These are phyloP conservation scores for Catotricha subobsoleta DNA, from an alignment of 2,888 invertebrate genomes.

Conservation along the genomic window DNA sequence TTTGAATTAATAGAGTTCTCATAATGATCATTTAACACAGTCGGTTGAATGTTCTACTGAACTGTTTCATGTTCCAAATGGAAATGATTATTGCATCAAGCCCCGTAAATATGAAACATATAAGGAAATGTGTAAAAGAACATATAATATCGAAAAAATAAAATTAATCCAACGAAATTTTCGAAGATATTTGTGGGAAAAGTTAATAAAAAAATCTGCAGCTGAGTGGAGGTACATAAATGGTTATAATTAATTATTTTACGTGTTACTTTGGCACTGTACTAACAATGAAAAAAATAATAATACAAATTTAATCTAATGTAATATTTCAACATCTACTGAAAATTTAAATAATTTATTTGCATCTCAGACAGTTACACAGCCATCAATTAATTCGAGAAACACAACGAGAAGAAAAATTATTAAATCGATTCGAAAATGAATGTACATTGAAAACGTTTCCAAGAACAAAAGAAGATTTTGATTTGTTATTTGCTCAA, in stretches of 20 bases:
- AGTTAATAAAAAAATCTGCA: slow-evolving; percentile 32
- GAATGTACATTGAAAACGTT: slow-evolving; percentile 31
- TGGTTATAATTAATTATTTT: background rate
- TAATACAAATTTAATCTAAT: background rate
- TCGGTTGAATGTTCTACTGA: slow-evolving; percentile 24
- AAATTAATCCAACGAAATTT: slow-evolving; percentile 43
- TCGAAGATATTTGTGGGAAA: slow-evolving; percentile 26
- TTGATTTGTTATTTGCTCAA: slow-evolving; percentile 48
- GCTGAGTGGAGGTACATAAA: slow-evolving; percentile 29
- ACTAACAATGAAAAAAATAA: background rate
- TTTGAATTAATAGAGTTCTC: slow-evolving; percentile 26
- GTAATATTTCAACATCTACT: too few relatives aligned
- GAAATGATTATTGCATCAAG: slow-evolving; percentile 41
- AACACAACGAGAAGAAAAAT: slow-evolving; percentile 30
- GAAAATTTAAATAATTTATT: too few relatives aligned
- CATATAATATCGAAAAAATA: slow-evolving; percentile 38
- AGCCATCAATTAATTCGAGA: slow-evolving; percentile 33
- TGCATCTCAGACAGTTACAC: background rate
- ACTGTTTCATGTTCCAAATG: slow-evolving; percentile 34
- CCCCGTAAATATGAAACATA: slow-evolving; percentile 46
- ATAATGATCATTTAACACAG: slow-evolving; percentile 23
- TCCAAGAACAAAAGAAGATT: slow-evolving; percentile 51
- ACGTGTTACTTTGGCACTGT: too few relatives aligned
- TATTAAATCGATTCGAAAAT: slow-evolving; percentile 31
- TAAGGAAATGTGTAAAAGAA: slow-evolving; percentile 37